phyloP scores from a whole-genome alignment of 2,113 vertebrate species.

The Eudyptes chrysolophus region DNA sequence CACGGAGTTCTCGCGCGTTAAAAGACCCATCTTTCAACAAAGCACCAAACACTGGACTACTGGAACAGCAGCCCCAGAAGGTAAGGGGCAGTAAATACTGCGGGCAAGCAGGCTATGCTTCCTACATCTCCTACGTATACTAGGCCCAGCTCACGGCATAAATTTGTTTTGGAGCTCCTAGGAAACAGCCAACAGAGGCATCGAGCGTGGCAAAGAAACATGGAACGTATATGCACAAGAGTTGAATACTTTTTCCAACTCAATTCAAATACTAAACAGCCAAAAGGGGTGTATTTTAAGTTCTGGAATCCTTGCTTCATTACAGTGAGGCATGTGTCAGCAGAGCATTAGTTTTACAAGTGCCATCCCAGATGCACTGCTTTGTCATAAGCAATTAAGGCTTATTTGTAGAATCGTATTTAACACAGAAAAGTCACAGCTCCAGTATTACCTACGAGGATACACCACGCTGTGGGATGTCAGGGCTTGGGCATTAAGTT shows the following conservation, averaged over 20 bases:
- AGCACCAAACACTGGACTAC: background rate
- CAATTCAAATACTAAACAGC: background rate
- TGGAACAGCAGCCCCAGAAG: background rate
- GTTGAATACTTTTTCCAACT: background rate
- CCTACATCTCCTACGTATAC: background rate
- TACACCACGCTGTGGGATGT: rapidly evolving
- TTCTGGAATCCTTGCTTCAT: background rate
- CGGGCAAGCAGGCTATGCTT: background rate
- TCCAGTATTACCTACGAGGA: background rate
- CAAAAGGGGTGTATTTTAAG: background rate
- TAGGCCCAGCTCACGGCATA: background rate
- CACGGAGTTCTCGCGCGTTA: rapidly evolving
- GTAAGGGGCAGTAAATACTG: background rate
- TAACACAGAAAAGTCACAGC: background rate
- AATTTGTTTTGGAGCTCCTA: background rate
- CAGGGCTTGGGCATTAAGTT: background rate
- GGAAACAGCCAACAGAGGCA: background rate
- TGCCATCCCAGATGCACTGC: background rate
- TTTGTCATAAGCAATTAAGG: background rate
- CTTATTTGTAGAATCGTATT: background rate
- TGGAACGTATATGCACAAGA: rapidly evolving
- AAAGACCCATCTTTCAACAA: background rate
- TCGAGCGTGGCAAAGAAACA: background rate
- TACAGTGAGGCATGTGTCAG: rapidly evolving
- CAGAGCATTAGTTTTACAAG: background rate